Evolutionary conservation across 2,888 invertebrate genomes (phyloP), one percentile per base, ranked within the genome.

Genomic region (Thymelicus lineola): DNA sequence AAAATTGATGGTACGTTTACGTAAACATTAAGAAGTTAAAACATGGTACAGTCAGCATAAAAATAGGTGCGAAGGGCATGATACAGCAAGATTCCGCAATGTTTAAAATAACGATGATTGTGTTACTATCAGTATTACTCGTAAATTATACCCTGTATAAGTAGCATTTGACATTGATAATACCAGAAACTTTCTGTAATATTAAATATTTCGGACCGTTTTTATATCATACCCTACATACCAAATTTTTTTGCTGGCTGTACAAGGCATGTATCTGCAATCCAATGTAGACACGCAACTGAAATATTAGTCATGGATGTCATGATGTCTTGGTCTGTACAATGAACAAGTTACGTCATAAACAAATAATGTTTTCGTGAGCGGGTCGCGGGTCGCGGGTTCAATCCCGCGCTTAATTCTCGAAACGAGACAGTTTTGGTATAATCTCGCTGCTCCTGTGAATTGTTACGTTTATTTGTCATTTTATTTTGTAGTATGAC

Each of bases 321-420:
- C 28, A 2, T 28, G 28, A 28, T 28, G 28, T 3, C 28, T 28
- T 3, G 28, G 68, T 62, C 15, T 68, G 35, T 55, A 64, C 73
- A 71, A 63, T 75, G 79, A 78, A 81, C 82, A 83, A 83, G 84
- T 86, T 83, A 85, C 80, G 76, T 81, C 63, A 69, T 69, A 64
- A 68, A 69, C 69, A 69, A 69, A 69, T 69, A 69, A 69, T 63
- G 9, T 69, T 82, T 80, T 86, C 87, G 87, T 87, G 87, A 81
- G 81, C 77, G 72, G 50, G 50, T 9, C 9, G 63, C 70, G 68
- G 87, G 87, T 87, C 87, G 81, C 71, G 74, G 79, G 87, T 86
- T 87, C 85, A 87, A 66, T 79, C 79, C 83, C 74, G 78, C 72
- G 77, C 57, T 69, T 76, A 70, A 76, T 85, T 83, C 85, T 80